phyloP scores from a whole-genome alignment of 92 coral and sea anemone species.

The Parazoanthus atlanticus region DNA sequence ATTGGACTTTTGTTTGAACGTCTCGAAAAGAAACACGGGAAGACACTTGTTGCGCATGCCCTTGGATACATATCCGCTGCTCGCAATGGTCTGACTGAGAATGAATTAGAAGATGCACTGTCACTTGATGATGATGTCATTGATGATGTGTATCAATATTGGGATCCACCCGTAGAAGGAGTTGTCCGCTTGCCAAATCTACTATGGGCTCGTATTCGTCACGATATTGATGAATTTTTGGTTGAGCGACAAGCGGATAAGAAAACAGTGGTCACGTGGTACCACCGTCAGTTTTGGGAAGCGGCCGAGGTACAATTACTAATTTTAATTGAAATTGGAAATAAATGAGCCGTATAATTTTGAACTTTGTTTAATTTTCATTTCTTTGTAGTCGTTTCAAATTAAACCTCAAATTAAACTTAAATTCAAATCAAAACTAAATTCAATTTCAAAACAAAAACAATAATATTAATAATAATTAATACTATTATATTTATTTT shows the following conservation, averaged over 20 bases:
- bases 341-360: not conserved
- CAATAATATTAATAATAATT: no score
- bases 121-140: conserved; percentile 93
- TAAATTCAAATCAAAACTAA: no score
- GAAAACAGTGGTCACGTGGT: conserved; percentile 87
- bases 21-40: conserved; percentile 82
- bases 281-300: conserved; percentile 94
- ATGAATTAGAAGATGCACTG: conserved; percentile 78
- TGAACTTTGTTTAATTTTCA: no score
- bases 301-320: conserved; percentile 53
- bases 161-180: conserved; percentile 94
- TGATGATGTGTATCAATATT: conserved; percentile 90
- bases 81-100: conserved; percentile 79
- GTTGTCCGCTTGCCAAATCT: conserved; percentile 88
- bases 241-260: conserved; percentile 86
- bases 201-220: conserved; percentile 88
- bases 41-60: conserved; percentile 76
- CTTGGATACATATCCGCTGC: conserved; percentile 84
- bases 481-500: no score
- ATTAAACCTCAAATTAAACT: no score
- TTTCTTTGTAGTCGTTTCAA: no score
- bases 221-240: conserved; percentile 83
- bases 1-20: conserved; percentile 79
- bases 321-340: not conserved
- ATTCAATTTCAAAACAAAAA: no score